phyloP scores from a whole-genome alignment of 2,113 vertebrate species.

The Verasper variegatus region DNA sequence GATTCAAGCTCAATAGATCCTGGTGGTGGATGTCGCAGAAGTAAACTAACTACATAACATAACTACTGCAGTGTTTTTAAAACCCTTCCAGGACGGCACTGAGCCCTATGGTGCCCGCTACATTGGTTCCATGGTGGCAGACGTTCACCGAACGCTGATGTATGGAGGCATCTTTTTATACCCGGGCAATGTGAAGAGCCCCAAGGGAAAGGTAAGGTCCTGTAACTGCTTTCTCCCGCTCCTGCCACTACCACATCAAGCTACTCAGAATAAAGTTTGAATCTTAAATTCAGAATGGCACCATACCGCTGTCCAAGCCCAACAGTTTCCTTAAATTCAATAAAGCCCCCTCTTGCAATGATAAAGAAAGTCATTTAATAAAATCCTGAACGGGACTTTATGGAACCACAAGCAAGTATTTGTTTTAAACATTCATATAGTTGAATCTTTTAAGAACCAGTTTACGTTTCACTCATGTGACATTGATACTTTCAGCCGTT shows the following conservation, averaged over 20 bases:
- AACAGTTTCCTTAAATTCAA: too few species aligned
- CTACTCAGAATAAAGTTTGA: too few species aligned
- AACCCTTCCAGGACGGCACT: slow-evolving; percentile 85
- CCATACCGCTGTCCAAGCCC: too few species aligned
- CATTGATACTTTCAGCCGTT: neutral
- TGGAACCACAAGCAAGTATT: too few species aligned
- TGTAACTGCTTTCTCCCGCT: neutral
- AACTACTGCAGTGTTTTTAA: neutral
- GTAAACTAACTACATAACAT: neutral
- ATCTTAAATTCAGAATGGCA: too few species aligned
- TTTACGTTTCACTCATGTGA: neutral
- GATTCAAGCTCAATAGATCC: too few species aligned
- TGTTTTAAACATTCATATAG: too few species aligned
- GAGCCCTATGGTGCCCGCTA: slow-evolving; percentile 91
- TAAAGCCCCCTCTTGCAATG: too few species aligned
- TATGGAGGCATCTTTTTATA: slow-evolving; percentile 98
- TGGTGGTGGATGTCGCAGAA: too few species aligned
- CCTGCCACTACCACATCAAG: neutral
- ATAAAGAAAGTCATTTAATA: too few species aligned
- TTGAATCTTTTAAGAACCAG: too few species aligned
- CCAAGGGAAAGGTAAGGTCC: slow-evolving; percentile 90
- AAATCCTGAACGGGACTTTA: too few species aligned
- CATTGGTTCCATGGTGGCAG: slow-evolving; percentile 97
- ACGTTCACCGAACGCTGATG: slow-evolving; percentile 95
- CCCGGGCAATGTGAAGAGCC: slow-evolving; percentile 92